Base-by-base conservation (phyloP, 23 tunicate species). In the Halocynthia roretzi region DNA sequence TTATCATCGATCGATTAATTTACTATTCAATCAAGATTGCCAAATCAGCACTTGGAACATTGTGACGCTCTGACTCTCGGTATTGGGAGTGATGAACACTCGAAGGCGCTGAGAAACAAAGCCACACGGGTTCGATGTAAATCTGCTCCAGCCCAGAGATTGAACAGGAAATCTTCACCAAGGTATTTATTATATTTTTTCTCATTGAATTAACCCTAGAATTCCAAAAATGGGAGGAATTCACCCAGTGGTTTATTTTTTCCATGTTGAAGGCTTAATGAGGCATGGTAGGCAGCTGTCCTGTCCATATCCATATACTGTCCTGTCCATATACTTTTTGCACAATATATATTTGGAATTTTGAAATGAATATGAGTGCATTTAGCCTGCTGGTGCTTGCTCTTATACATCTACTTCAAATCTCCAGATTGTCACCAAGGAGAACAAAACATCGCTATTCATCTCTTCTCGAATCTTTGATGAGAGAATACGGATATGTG, bases 61-160 rank as follows among this genome's bases (percentile, higher is more conserved):
- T 87, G 93, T 77, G 86, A 82, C 72, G 93, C 93, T 56, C 58
- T 72, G 9, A 53, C 73, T 11, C 68, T 61, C 44, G 93, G 93
- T 6, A 17, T 76, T 62, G 93, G 93, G 2, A 70, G 11, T 7
- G 93, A 87, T 70, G 51, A 77, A 5, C 93, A 87, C 74, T 85
- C 93, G 50, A 54, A 62, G 75, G 44, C 68, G 75, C 70, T 82
- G 68, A 53, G 19, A 4, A 74, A 54, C 22, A 53, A 74, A 74
- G 78, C 78, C 23, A 74, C 0, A 54, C 55, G 56, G 56, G 56
- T 74, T 22, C 69, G 78, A 10, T 74, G 60, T 21, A 74, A 56
- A 54, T 74, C 78, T 50, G 78, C 78, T 11, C 78, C 78, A 0
- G 78, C 52, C 0, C 44, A 31, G 44, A 31, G 4, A 31, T 31